A percentile compares a stretch with the other conserved stretches of the same genome.
These are phyloP conservation scores for Microtus montanus DNA, from an alignment of 2,113 vertebrate genomes.

Conservation along the genomic window DNA sequence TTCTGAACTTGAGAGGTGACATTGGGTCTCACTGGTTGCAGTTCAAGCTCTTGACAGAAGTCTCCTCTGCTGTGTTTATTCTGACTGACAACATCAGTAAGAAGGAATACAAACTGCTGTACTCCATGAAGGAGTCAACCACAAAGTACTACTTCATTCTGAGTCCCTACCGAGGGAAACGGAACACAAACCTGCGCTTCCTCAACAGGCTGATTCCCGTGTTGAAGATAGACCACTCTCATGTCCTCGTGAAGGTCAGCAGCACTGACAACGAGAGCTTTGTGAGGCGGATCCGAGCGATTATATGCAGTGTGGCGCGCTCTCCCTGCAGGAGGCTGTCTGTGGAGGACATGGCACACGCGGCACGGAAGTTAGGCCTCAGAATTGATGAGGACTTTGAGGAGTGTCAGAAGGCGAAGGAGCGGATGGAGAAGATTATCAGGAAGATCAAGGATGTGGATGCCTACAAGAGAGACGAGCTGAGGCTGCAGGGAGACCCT, in stretches of 20 bases:
- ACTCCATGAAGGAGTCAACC: conserved; percentile 64
- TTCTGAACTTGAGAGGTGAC: conserved; percentile 80
- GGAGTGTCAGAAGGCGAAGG: conserved; percentile 71
- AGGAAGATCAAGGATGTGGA: conserved; percentile 59
- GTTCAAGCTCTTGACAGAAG: conserved; percentile 77
- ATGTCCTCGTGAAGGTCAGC: conserved; percentile 79
- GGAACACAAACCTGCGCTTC: conserved; percentile 71
- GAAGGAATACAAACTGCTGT: conserved; percentile 76
- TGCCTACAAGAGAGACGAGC: conserved; percentile 63
- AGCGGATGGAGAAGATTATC: conserved; percentile 66
- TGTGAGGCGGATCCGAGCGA: conserved; percentile 58
- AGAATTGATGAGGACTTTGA: conserved; percentile 67
- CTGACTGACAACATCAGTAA: conserved; percentile 79
- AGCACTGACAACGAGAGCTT: conserved; percentile 67
- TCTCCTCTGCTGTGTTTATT: conserved; percentile 79
- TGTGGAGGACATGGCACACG: conserved; percentile 77
- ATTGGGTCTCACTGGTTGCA: conserved; percentile 80
- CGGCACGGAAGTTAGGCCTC: conserved; percentile 68
- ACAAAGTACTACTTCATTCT: conserved; percentile 80
- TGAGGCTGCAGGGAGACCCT: conserved; percentile 73
- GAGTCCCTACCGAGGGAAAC: conserved; percentile 75
- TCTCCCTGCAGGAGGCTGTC: conserved; percentile 69
- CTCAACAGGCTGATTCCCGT: conserved; percentile 71
- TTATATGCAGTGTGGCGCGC: conserved; percentile 52
- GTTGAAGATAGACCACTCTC: conserved; percentile 77